Evolutionary conservation across 1,140 invertebrate species (phyloP).

Genomic region (Arion vulgaris): DNA sequence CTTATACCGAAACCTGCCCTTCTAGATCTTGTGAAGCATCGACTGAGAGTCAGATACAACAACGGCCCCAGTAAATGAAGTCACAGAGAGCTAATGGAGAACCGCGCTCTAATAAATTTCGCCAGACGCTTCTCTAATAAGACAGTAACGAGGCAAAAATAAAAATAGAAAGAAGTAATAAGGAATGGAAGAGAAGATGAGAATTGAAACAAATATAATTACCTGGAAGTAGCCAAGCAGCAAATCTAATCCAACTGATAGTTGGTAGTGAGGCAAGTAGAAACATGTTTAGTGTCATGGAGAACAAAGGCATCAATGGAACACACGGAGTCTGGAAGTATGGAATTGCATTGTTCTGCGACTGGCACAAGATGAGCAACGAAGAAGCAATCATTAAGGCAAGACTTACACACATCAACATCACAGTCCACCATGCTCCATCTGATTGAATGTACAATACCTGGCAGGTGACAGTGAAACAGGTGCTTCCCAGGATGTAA

Average conservation of each 20-base stretch:
- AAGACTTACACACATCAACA: conserved; percentile 51
- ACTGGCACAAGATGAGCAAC: conserved; percentile 61
- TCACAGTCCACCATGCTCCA: conserved; percentile 67
- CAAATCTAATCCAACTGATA: conserved; percentile 67
- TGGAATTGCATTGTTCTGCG: conserved; percentile 60
- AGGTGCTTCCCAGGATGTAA: conserved; percentile 48
- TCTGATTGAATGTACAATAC: conserved; percentile 18
- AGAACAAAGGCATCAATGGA: conserved; percentile 64
- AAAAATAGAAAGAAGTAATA: too few species aligned
- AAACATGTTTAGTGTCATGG: conserved; percentile 62
- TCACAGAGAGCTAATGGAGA: too few species aligned
- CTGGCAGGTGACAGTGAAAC: conserved; percentile 29
- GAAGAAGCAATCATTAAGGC: conserved; percentile 50
- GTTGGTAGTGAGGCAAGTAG: conserved; percentile 64
- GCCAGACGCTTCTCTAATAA: too few species aligned
- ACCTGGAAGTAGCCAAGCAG: conserved; percentile 67
- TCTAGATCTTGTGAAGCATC: too few species aligned
- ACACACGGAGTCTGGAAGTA: conserved; percentile 67
- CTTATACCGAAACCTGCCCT: too few species aligned
- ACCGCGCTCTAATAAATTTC: too few species aligned
- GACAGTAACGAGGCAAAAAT: too few species aligned
- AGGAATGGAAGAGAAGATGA: too few species aligned
- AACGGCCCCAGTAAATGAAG: too few species aligned
- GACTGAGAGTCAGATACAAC: too few species aligned
- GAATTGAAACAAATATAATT: too few species aligned